Base-by-base conservation (phyloP, 1,140 invertebrate genomes). In the Trichoplusia ni region DNA sequence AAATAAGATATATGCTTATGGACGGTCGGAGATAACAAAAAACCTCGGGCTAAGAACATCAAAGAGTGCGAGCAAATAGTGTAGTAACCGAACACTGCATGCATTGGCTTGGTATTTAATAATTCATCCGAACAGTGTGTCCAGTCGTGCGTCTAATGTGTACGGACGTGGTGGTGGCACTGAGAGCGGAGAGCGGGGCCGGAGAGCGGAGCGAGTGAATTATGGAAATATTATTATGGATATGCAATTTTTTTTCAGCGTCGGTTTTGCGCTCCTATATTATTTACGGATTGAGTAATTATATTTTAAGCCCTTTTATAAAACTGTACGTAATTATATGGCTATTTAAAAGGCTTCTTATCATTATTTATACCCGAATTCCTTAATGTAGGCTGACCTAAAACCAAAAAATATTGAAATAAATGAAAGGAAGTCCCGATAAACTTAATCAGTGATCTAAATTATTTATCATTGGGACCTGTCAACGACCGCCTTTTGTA, bases 101-200 rank as follows among this genome's bases (percentile, higher is more conserved):
- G 67, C 67, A 75, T 69, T 47, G 68, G 70, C 77, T 81, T 79
- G 76, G 80, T 83, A 81, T 78, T 76, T 73, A 81, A 81, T 79
- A 82, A 86, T 76, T 78, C 77, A 81, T 75, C 77, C 82, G 81
- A 73, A 79, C 77, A 74, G 47, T 62, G 64, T 31, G 72, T 64
- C 58, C 72, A 75, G 51, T 70, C 74, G 75, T 49, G 71, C 79
- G 82, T 60, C 51, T 84, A 84, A 88, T 84, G 69, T 63, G 78
- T 76, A 64, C 35, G 62, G 85, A 88, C 81, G 73, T 72, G 60
- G 38, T 49, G 56, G 53, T 18, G 69, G 42, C 18, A 18, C 42
- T 71, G 67, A 5, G 9, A 47, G 72, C 73, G 63, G 35, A 11
- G 2, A 66, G 65, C 65, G 38, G 65, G 63, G 66, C 13, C 16